Conservation (phyloP, 2,113 vertebrate species). For the Gadus chalcogrammus region DNA sequence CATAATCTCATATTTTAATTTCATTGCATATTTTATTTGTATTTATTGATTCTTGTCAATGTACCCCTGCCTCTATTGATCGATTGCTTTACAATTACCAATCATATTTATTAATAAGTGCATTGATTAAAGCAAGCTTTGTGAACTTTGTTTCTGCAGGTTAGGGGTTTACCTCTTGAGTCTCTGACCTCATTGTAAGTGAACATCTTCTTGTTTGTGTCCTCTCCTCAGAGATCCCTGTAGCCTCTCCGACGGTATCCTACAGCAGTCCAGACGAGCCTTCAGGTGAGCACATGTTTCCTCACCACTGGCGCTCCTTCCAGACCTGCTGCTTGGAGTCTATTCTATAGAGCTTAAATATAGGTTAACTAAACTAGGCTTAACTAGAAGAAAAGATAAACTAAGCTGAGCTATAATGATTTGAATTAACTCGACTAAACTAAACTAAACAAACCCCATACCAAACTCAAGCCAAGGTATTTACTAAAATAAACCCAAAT, state of each 20-base stretch:
- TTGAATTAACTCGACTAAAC: constrained; percentile 3
- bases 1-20: too few species aligned
- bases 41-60: too few species aligned
- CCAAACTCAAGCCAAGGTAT: neutral
- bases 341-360: neutral
- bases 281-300: constrained; percentile 76
- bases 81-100: too few species aligned
- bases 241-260: constrained; percentile 81
- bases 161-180: too few species aligned
- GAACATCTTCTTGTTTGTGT: constrained; percentile 20
- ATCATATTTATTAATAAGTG: too few species aligned
- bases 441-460: neutral
- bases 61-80: too few species aligned
- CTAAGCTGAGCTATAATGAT: neutral
- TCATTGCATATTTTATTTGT: too few species aligned
- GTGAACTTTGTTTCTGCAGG: too few species aligned
- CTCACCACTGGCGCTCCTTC: too few species aligned
- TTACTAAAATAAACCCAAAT: constrained; percentile 15
- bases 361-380: neutral
- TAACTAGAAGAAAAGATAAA: neutral
- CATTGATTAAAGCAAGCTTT: too few species aligned
- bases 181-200: neutral
- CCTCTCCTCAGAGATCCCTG: constrained; percentile 84
- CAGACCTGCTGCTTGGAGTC: too few species aligned
- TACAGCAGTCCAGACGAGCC: constrained; percentile 90